Evolutionary conservation across 2,797 vertebrate genomes (phyloP).

Genomic region (Macrochelys suwanniensis): DNA sequence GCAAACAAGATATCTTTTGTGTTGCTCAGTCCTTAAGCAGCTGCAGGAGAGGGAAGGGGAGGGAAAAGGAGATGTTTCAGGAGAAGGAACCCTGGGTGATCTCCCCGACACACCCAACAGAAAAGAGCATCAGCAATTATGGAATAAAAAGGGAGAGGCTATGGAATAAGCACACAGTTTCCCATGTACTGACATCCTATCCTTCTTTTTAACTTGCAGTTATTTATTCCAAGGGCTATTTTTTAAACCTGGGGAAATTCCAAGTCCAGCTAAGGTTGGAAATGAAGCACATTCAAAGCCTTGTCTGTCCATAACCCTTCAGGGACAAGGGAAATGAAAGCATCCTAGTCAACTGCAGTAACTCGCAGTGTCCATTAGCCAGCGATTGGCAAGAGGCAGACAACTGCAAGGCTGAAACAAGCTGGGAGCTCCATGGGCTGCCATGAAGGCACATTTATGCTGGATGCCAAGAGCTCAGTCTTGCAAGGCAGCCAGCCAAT

Average conservation of each 20-base stretch:
- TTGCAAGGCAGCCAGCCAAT: conserved; percentile 12
- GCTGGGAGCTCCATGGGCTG: accelerated
- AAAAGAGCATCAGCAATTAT: background rate
- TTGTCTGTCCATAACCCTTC: background rate
- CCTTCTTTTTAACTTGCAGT: background rate
- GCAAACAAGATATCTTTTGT: conserved; percentile 56
- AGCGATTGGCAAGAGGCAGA: background rate
- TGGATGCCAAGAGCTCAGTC: background rate
- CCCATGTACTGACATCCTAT: background rate
- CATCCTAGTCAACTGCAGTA: background rate
- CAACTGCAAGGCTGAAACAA: background rate
- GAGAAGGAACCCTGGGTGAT: background rate
- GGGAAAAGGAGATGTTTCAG: background rate
- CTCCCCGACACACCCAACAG: background rate
- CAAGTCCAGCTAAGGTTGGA: background rate
- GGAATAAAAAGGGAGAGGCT: background rate
- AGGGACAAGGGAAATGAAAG: background rate
- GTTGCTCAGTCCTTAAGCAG: conserved; percentile 39
- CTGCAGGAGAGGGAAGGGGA: conserved; percentile 26
- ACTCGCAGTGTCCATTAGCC: background rate
- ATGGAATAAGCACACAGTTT: background rate
- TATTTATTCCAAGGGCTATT: conserved; percentile 10
- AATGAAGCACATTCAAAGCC: background rate
- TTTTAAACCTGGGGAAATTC: background rate
- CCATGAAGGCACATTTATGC: accelerated